A percentile compares a stretch with the other conserved stretches of the same genome.
Evolutionary conservation across 2,888 invertebrate species (phyloP).

Genomic region (Drosophila colorata): DNA sequence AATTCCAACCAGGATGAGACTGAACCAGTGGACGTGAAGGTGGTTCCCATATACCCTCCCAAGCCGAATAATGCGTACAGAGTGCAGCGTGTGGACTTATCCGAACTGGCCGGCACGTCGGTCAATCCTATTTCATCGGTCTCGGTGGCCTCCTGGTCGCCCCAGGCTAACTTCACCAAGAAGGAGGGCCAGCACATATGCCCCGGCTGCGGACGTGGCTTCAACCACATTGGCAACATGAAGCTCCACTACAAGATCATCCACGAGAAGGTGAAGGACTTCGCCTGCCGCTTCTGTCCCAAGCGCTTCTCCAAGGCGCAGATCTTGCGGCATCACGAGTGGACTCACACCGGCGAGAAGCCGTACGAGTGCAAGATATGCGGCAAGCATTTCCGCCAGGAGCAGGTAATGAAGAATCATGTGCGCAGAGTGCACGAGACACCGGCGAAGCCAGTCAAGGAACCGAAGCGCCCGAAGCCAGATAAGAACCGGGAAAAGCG

Average conservation of each 20-base stretch:
- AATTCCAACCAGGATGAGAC: not conserved
- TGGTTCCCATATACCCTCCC: slow-evolving; percentile 1
- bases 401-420: slow-evolving; percentile 79
- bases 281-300: slow-evolving; percentile 82
- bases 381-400: slow-evolving; percentile 80
- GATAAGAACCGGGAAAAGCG: slow-evolving; percentile 45
- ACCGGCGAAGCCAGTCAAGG: slow-evolving; percentile 53
- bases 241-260: slow-evolving; percentile 82
- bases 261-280: slow-evolving; percentile 83
- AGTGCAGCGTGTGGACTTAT: slow-evolving; percentile 79
- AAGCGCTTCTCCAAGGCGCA: slow-evolving; percentile 83
- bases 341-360: slow-evolving; percentile 84
- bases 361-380: slow-evolving; percentile 81
- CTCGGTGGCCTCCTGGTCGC: slow-evolving; percentile 80
- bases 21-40: slow-evolving; percentile 2
- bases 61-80: slow-evolving; percentile 77
- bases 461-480: slow-evolving; percentile 38
- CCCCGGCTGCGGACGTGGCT: slow-evolving; percentile 81
- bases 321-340: slow-evolving; percentile 82
- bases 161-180: slow-evolving; percentile 82
- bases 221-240: slow-evolving; percentile 82
- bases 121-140: slow-evolving; percentile 82
- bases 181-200: slow-evolving; percentile 83
- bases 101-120: slow-evolving; percentile 79
- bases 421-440: slow-evolving; percentile 77